A percentile compares a stretch with the other conserved stretches of the same genome.
Evolutionary conservation across 2,888 invertebrate genomes (phyloP).

Genomic region (Sinohyriopsis cumingii): DNA sequence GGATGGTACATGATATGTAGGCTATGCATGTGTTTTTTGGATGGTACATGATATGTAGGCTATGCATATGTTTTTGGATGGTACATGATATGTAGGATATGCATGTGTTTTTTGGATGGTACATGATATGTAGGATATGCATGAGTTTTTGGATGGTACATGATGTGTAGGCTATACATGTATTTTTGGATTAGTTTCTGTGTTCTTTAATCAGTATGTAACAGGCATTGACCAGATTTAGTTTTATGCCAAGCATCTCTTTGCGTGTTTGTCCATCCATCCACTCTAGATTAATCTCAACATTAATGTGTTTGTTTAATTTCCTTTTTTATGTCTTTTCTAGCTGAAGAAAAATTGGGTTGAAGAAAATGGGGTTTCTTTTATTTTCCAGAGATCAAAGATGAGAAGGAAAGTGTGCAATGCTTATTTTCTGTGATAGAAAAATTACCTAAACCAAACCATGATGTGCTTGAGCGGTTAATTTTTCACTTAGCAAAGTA

Average conservation of each 20-base stretch:
- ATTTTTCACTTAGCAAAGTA: constrained; percentile 90
- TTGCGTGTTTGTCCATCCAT: not conserved
- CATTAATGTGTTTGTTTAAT: not conserved
- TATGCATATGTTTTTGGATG: no score
- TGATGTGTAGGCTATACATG: no score
- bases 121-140: no score
- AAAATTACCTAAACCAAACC: constrained; percentile 90
- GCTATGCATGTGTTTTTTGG: no score
- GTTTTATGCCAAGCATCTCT: not conserved
- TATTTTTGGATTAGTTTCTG: no score
- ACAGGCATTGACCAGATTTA: no score
- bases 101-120: no score
- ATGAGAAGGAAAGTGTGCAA: constrained; percentile 85
- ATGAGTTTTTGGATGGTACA: no score
- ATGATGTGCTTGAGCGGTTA: constrained; percentile 90
- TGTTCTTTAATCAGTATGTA: no score
- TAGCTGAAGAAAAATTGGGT: not conserved
- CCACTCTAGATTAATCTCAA: not conserved
- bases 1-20: no score
- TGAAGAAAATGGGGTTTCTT: not conserved
- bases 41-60: no score
- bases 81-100: no score
- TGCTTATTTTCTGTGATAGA: constrained; percentile 90
- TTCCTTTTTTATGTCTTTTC: not conserved
- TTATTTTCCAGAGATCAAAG: constrained; percentile 79